Conservation (phyloP, 2,797 vertebrate genomes). For the Siniperca undulata region DNA sequence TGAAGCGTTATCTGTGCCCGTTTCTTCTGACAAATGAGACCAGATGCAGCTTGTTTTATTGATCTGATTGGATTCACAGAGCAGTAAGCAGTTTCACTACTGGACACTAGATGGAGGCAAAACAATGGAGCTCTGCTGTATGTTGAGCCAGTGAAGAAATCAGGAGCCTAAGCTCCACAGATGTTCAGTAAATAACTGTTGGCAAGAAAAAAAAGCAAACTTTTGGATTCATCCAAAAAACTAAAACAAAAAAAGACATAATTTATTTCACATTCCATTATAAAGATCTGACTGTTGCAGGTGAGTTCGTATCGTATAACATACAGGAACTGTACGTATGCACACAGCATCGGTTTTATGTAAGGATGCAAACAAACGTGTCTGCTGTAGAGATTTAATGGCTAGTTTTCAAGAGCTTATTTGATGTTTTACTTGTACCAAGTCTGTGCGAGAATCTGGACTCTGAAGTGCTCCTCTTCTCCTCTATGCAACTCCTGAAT, state of each 20-base stretch:
- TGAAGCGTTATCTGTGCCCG: slow-evolving; percentile 13
- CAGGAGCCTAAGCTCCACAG: neutral
- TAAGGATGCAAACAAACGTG: slow-evolving; percentile 4
- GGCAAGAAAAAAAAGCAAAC: neutral
- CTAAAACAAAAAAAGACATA: neutral
- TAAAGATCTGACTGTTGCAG: neutral
- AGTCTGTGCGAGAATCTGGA: neutral
- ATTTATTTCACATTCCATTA: neutral
- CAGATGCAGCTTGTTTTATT: slow-evolving; percentile 45
- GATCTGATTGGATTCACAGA: slow-evolving; percentile 10
- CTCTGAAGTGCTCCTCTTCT: neutral
- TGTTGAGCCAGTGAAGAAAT: neutral
- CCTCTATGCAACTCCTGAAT: neutral
- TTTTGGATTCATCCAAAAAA: neutral
- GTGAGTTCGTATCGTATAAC: neutral
- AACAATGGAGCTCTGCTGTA: neutral
- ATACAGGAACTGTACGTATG: neutral
- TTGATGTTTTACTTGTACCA: neutral
- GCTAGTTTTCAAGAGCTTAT: neutral
- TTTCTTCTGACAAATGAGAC: slow-evolving; percentile 27
- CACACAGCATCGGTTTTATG: neutral
- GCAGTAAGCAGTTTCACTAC: slow-evolving; percentile 26
- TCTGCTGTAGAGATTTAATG: neutral
- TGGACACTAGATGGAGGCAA: slow-evolving; percentile 75
- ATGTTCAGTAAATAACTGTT: slow-evolving; percentile 6